phyloP scores from a whole-genome alignment of 2,888 invertebrate genomes.

The Drosophila rellima region DNA sequence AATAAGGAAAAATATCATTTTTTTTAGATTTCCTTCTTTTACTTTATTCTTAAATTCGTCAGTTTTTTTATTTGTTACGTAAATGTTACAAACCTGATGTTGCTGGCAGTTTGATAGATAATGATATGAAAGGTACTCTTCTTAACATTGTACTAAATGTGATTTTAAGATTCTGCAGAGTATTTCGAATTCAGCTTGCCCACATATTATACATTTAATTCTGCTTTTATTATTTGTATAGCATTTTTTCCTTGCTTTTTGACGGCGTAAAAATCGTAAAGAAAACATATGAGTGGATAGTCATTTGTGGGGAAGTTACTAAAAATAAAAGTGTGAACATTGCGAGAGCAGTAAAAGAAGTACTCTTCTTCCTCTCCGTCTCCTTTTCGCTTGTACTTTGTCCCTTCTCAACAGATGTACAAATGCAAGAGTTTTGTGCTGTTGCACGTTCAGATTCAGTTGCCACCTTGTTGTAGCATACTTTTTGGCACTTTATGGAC shows the following conservation, averaged over 20 bases:
- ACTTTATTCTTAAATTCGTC: no score
- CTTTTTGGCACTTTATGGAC: constrained; percentile 21
- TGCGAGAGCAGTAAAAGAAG: constrained; percentile 30
- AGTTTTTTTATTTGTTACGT: no score
- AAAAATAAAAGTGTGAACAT: constrained; percentile 56
- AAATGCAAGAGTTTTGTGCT: constrained; percentile 40
- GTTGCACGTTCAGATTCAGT: constrained; percentile 26
- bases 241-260: constrained; percentile 43
- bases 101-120: no score
- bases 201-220: neutral
- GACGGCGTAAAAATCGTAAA: constrained; percentile 71
- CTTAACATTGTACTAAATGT: no score
- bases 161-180: constrained; percentile 33
- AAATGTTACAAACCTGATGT: no score
- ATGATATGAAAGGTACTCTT: no score
- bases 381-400: neutral
- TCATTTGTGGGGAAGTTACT: constrained; percentile 56
- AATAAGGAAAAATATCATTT: no score
- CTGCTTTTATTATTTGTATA: constrained; percentile 63
- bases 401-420: constrained; percentile 4
- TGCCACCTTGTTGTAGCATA: constrained; percentile 23
- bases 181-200: neutral
- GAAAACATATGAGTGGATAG: constrained; percentile 64
- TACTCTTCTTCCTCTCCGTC: neutral
- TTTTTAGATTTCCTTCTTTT: no score